Evolutionary conservation across 2,113 vertebrate species (phyloP), one percentile per base, ranked within the genome.

Genomic region (Pachyramphus minor): DNA sequence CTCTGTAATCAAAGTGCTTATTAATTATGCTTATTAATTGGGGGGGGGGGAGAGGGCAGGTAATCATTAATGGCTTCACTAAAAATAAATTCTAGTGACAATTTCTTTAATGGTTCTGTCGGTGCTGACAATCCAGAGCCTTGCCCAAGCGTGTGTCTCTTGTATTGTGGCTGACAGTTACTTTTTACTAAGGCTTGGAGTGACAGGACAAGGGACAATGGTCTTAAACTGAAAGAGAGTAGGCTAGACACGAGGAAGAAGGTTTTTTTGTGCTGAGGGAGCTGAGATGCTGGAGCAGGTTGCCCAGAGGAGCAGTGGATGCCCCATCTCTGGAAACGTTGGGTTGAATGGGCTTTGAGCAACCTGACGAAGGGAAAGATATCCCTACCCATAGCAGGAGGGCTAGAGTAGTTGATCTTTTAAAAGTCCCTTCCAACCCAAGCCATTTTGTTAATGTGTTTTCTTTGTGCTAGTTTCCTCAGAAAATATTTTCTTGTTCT

Each of bases 211-310:
- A 69, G 45, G 14, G 2, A 1, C 11, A 41, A 1, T 14, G 11
- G 6, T 31, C 58, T 49, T 74, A 62, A 74, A 35, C 24, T 47
- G 31, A 16, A 77, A 41, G 24, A 39, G 8, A 2, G 6, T 27
- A 12, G 28, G 3, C 28, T 92, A 15, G 72, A 60, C 3, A 0
- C 11, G 8, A 45, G 35, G 13, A 71, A n/a, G n/a, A 87, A 35
- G 0, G 35, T 6, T 4, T 44, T 44, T 41, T 86, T 25, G 5
- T 0, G 0, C 0, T 28, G 25, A 9, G 6, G 2, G 5, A 39
- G 7, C 2, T 68, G 58, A 52, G 11, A 12, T 24, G 4, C 12
- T 84, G 41, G 8, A n/a, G 21, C 14, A 41, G 6, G 8, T 39
- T 39, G 8, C 20, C 11, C 23, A 27, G 76, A 44, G 37, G 56